Evolutionary conservation across 2,113 vertebrate species (phyloP).

Genomic region (Aleadryas rufinucha): DNA sequence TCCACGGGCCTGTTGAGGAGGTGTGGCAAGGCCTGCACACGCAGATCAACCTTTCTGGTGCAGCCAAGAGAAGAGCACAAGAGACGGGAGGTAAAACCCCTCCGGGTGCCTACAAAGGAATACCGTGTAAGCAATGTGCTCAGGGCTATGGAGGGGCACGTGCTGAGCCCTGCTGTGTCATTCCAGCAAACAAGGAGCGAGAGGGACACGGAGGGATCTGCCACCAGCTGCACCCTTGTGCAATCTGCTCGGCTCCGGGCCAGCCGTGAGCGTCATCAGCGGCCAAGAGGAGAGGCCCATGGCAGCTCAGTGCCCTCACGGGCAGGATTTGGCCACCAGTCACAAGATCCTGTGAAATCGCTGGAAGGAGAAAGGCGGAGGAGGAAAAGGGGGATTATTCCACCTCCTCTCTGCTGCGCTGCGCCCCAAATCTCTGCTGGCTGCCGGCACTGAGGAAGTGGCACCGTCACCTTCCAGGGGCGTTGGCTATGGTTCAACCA

Average conservation of each 20-base stretch:
- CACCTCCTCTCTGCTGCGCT: background rate
- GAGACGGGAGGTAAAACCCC: background rate
- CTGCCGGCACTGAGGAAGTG: background rate
- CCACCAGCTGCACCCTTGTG: constrained; percentile 15
- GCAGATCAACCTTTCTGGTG: background rate
- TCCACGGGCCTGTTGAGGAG: constrained; percentile 5
- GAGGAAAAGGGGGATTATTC: background rate
- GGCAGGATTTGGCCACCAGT: background rate
- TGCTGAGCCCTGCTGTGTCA: background rate
- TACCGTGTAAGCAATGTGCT: background rate
- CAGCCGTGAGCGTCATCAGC: background rate
- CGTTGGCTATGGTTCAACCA: background rate
- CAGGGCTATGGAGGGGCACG: background rate
- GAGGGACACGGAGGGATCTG: background rate
- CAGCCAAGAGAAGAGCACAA: background rate
- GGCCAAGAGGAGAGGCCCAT: background rate
- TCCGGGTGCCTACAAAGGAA: background rate
- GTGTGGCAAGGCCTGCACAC: background rate
- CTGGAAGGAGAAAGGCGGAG: background rate
- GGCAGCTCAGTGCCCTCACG: background rate
- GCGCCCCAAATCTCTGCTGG: background rate
- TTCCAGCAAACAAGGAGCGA: background rate
- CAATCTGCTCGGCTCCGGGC: background rate
- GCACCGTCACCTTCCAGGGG: background rate
- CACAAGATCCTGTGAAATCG: background rate